Percentiles rank a stretch among this genome's conserved stretches.
These are phyloP conservation scores for Petrocephalus microphthalmus DNA, from an alignment of 2,113 vertebrate genomes.

Conservation along the genomic window DNA sequence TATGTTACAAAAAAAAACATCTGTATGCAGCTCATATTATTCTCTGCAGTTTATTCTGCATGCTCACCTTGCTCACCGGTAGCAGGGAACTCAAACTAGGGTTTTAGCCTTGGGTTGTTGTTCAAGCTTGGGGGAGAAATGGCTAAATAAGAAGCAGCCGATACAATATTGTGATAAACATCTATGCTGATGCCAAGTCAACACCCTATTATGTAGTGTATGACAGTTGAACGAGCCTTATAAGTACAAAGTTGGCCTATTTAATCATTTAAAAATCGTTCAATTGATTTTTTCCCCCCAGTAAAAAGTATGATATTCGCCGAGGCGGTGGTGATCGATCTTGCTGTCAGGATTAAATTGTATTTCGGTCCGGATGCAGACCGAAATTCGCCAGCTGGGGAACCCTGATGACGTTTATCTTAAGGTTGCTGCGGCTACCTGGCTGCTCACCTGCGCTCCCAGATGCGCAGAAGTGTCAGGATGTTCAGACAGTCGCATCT, in stretches of 20 bases:
- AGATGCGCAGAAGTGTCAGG: neutral
- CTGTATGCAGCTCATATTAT: neutral
- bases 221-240: neutral
- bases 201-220: neutral
- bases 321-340: neutral
- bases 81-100: neutral
- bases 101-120: neutral
- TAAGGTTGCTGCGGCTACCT: neutral
- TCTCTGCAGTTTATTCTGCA: neutral
- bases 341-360: neutral
- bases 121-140: neutral
- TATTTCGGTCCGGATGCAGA: neutral
- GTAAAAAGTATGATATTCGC: neutral
- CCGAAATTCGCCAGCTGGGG: neutral
- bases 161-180: neutral
- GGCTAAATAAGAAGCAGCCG: neutral
- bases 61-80: neutral
- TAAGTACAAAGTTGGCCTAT: neutral
- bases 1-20: neutral
- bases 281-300: neutral
- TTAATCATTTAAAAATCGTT: neutral
- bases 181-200: neutral
- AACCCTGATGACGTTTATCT: neutral
- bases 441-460: neutral
- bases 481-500: neutral